phyloP scores from a whole-genome alignment of 2,888 invertebrate species.

The Andrena hattorfiana region DNA sequence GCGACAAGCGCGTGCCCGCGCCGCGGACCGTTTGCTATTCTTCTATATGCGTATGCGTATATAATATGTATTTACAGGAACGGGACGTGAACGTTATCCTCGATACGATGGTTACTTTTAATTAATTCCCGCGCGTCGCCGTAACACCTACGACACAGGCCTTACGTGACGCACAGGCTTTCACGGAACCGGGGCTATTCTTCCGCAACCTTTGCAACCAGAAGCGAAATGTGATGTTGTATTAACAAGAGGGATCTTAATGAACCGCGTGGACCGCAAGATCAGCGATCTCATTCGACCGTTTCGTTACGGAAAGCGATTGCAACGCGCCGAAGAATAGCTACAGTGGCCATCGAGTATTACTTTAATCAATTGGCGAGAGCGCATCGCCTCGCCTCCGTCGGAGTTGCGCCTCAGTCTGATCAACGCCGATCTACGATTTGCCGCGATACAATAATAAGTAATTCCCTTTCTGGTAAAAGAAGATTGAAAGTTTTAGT shows the following conservation, averaged over 20 bases:
- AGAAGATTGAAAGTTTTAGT: background rate
- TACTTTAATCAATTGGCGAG: background rate
- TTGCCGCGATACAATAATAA: background rate
- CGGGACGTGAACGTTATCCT: constrained; percentile 18
- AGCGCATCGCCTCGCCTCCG: background rate
- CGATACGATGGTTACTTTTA: constrained; percentile 1
- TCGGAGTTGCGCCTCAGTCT: background rate
- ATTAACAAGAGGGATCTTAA: background rate
- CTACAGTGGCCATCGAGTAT: constrained; percentile 20
- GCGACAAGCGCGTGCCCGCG: background rate
- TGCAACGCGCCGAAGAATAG: constrained; percentile 5
- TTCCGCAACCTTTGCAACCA: background rate
- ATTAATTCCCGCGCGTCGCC: constrained; percentile 3
- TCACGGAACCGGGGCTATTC: background rate
- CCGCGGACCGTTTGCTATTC: background rate
- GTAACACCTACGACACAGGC: background rate
- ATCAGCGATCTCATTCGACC: background rate
- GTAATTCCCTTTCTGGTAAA: background rate
- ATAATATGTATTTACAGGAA: constrained; percentile 31
- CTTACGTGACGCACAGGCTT: no score
- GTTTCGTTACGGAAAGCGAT: constrained; percentile 8
- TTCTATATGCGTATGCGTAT: constrained; percentile 6
- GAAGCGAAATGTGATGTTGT: constrained; percentile 13
- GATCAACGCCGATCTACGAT: background rate
- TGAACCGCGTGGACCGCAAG: background rate